phyloP scores from a whole-genome alignment of 2,888 invertebrate species.

The Pollenia labialis region DNA sequence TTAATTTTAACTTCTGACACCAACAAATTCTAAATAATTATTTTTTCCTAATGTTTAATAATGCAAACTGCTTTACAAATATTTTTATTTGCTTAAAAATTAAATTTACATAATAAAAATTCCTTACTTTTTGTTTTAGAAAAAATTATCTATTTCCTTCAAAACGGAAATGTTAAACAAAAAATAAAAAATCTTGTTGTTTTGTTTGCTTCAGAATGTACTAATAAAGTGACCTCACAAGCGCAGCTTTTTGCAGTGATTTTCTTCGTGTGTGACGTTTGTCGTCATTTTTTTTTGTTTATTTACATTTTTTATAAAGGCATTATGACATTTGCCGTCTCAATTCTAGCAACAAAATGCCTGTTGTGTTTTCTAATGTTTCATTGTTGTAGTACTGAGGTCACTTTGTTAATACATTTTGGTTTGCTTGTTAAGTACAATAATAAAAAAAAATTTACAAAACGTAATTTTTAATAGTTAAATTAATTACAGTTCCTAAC shows the following conservation, averaged over 20 bases:
- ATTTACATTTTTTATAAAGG: too few relatives aligned
- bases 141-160: background rate
- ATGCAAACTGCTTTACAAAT: background rate
- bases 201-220: background rate
- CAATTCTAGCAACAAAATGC: too few relatives aligned
- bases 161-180: background rate
- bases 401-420: too few relatives aligned
- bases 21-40: conserved; percentile 44
- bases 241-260: too few relatives aligned
- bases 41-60: conserved; percentile 23
- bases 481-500: too few relatives aligned
- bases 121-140: too few relatives aligned
- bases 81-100: background rate
- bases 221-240: too few relatives aligned
- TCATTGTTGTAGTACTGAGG: too few relatives aligned
- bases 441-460: background rate
- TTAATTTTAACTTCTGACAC: background rate
- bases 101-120: background rate
- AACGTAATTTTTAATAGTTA: background rate
- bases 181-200: background rate
- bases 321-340: too few relatives aligned
- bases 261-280: too few relatives aligned
- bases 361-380: too few relatives aligned
- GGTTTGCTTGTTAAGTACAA: background rate
- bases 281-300: too few relatives aligned